phyloP scores from a whole-genome alignment of 2,888 invertebrate species.

The Lithophane leautieri region DNA sequence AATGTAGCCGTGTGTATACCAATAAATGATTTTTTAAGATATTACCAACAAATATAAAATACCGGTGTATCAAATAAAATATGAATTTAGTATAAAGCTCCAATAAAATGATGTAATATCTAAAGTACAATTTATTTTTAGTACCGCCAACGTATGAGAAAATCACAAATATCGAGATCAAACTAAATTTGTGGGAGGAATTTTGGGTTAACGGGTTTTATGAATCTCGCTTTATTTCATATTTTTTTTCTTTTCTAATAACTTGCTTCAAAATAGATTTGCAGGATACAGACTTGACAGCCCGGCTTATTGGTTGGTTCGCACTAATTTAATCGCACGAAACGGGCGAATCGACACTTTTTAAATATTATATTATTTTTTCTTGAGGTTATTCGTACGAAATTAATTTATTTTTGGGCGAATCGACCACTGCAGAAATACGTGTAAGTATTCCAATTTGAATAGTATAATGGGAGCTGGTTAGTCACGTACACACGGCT shows the following conservation, averaged over 20 bases:
- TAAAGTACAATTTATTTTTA: constrained; percentile 40
- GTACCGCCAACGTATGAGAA: background rate
- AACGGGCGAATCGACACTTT: too few relatives aligned
- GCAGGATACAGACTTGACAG: background rate
- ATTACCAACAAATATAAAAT: constrained; percentile 4
- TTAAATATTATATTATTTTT: too few relatives aligned
- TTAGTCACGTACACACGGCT: too few relatives aligned
- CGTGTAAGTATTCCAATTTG: too few relatives aligned
- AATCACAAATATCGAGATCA: constrained; percentile 11
- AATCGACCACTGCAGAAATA: too few relatives aligned
- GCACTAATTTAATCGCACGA: too few relatives aligned
- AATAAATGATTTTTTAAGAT: background rate
- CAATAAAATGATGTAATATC: constrained; percentile 40
- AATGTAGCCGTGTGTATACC: too few relatives aligned
- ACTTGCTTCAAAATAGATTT: background rate
- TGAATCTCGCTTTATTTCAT: background rate
- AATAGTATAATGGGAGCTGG: too few relatives aligned
- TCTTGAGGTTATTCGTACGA: too few relatives aligned
- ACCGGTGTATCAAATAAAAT: constrained; percentile 16
- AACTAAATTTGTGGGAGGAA: background rate
- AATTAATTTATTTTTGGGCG: too few relatives aligned
- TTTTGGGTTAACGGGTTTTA: background rate
- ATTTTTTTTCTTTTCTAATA: too few relatives aligned
- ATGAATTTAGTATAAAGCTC: constrained; percentile 17
- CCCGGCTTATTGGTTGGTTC: background rate